phyloP scores from a whole-genome alignment of 2,113 vertebrate species.

The Hippocampus barbouri region DNA sequence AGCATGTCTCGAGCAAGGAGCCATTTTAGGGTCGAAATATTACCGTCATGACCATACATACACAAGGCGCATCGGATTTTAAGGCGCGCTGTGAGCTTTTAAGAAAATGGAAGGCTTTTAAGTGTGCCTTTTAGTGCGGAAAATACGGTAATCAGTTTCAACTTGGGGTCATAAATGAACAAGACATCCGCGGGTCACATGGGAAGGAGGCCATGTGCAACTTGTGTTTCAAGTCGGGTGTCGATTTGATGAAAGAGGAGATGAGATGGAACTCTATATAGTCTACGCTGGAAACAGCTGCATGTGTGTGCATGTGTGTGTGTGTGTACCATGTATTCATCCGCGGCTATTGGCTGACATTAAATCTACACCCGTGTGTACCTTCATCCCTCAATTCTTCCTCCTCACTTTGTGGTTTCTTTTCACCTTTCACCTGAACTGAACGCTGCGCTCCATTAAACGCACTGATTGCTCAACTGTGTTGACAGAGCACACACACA shows the following conservation, averaged over 20 bases:
- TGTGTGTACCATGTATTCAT: neutral
- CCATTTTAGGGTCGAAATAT: too few species aligned
- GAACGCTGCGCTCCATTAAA: neutral
- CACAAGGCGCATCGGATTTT: too few species aligned
- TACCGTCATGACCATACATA: too few species aligned
- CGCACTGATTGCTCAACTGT: neutral
- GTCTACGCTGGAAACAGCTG: neutral
- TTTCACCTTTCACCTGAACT: neutral
- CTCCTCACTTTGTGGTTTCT: neutral
- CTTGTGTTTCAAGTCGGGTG: slow-evolving; percentile 21
- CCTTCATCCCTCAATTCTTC: neutral
- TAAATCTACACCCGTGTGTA: neutral
- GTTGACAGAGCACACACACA: slow-evolving; percentile 5
- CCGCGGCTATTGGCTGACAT: neutral
- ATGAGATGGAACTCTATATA: slow-evolving; percentile 24
- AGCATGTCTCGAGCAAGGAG: too few species aligned
- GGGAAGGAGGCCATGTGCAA: slow-evolving; percentile 15
- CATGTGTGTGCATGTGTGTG: neutral
- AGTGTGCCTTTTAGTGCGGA: too few species aligned
- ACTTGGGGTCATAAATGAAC: neutral
- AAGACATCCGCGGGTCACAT: neutral
- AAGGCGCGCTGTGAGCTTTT: too few species aligned
- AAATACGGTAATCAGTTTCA: neutral
- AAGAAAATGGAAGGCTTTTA: too few species aligned
- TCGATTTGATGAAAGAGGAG: slow-evolving; percentile 28